Conservation (phyloP, 1,140 invertebrate genomes). For the Scaptomyza pallida region DNA sequence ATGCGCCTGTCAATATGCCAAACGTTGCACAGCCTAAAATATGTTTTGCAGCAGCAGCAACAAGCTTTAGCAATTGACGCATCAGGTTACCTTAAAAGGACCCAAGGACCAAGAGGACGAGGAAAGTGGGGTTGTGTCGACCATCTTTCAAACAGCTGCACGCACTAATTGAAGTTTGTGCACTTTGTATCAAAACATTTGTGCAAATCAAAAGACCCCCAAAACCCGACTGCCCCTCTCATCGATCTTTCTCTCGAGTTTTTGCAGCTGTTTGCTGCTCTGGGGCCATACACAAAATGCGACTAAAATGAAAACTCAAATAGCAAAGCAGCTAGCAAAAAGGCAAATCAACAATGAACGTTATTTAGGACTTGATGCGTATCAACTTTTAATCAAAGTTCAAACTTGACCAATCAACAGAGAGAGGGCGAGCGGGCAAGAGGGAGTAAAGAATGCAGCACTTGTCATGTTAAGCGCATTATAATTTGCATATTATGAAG, state of each 20-base stretch:
- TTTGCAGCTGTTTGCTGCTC: slow-evolving; percentile 45
- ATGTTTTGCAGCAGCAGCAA: slow-evolving; percentile 28
- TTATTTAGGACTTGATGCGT: slow-evolving; percentile 1
- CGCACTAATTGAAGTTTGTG: slow-evolving; percentile 67
- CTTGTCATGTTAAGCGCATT: slow-evolving; percentile 14
- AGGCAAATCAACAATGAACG: slow-evolving; percentile 25
- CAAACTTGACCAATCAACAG: slow-evolving; percentile 22
- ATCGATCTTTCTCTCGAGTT: slow-evolving; percentile 7
- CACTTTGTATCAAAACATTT: slow-evolving; percentile 66
- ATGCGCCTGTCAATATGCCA: slow-evolving; percentile 77
- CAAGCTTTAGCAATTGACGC: slow-evolving; percentile 4
- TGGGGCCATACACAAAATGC: slow-evolving; percentile 10
- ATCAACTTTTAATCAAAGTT: slow-evolving; percentile 43
- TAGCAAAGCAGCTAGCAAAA: slow-evolving; percentile 22
- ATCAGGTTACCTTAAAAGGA: slow-evolving; percentile 14
- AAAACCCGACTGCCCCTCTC: not conserved
- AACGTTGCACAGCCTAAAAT: slow-evolving; percentile 61
- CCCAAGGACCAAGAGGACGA: slow-evolving; percentile 6
- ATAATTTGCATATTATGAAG: slow-evolving; percentile 6
- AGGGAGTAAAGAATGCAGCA: not conserved
- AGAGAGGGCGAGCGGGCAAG: too few relatives aligned
- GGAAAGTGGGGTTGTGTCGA: not conserved
- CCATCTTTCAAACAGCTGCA: slow-evolving; percentile 33
- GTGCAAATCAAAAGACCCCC: slow-evolving; percentile 35
- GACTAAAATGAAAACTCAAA: not conserved